Conservation (phyloP, 2,888 invertebrate genomes). For the Volucella inflata region DNA sequence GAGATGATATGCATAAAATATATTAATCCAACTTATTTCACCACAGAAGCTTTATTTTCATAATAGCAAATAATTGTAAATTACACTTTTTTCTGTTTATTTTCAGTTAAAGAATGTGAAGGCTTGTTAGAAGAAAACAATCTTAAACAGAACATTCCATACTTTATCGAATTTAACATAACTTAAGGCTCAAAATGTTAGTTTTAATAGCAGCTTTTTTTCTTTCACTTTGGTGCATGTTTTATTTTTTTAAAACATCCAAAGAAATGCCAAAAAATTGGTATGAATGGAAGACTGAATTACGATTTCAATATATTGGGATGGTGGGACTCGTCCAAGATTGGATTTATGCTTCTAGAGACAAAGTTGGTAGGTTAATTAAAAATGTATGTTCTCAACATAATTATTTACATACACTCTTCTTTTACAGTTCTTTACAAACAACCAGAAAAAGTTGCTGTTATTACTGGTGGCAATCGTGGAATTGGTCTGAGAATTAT, state of each 20-base stretch:
- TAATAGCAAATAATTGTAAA: constrained; percentile 19
- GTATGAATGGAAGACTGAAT: constrained; percentile 83
- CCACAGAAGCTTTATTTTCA: too few relatives aligned
- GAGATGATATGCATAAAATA: too few relatives aligned
- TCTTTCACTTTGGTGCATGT: constrained; percentile 78
- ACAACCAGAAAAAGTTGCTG: constrained; percentile 88
- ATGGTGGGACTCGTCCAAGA: constrained; percentile 81
- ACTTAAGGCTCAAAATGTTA: constrained; percentile 28
- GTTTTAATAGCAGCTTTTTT: constrained; percentile 72
- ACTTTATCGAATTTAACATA: not conserved
- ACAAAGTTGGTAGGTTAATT: constrained; percentile 81
- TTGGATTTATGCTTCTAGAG: constrained; percentile 78
- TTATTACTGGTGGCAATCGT: constrained; percentile 94
- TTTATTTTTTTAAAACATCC: constrained; percentile 82
- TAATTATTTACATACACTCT: not conserved
- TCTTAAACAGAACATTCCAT: constrained; percentile 13
- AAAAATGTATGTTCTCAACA: not conserved
- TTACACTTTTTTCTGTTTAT: not conserved
- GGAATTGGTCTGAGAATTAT: constrained; percentile 93
- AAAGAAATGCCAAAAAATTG: constrained; percentile 82
- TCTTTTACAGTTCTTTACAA: constrained; percentile 86
- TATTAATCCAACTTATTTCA: too few relatives aligned
- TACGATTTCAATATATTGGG: constrained; percentile 82
- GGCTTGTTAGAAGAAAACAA: not conserved
- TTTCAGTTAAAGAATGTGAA: constrained; percentile 35